Conservation (phyloP, 2,797 vertebrate species). For the Eulemur mongoz region DNA sequence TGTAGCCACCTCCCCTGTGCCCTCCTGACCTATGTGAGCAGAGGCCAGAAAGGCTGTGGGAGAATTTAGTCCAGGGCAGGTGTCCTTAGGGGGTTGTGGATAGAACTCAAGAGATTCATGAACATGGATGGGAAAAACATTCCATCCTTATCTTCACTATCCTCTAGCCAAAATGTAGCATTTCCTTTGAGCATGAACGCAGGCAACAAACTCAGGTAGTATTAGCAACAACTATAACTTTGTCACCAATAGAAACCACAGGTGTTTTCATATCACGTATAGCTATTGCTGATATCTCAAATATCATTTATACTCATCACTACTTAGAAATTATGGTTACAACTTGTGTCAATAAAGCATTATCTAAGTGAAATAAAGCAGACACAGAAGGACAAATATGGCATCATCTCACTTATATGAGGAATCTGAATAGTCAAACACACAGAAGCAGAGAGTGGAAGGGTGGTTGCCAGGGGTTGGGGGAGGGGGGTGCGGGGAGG, state of each 20-base stretch:
- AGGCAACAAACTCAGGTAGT: not conserved
- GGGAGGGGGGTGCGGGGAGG: no score
- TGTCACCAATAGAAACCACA: not conserved
- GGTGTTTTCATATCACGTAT: not conserved
- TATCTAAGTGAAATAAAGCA: not conserved
- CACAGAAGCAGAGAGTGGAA: not conserved
- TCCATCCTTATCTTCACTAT: not conserved
- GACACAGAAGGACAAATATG: not conserved
- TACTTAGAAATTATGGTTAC: not conserved
- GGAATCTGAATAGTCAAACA: not conserved
- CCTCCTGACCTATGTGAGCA: constrained; percentile 22
- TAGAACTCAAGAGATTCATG: not conserved
- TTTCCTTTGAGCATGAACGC: not conserved
- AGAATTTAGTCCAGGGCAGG: not conserved
- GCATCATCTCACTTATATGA: not conserved
- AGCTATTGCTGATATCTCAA: not conserved
- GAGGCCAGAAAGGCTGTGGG: not conserved
- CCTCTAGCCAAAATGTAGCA: not conserved
- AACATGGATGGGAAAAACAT: not conserved
- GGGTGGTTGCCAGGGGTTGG: not conserved
- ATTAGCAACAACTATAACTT: not conserved
- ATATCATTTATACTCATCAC: not conserved
- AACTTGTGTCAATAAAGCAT: not conserved
- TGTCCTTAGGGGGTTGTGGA: not conserved
- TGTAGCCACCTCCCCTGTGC: not conserved